These are phyloP conservation scores for Characodon lateralis DNA, from an alignment of 2,797 vertebrate species.

Conservation along the genomic window DNA sequence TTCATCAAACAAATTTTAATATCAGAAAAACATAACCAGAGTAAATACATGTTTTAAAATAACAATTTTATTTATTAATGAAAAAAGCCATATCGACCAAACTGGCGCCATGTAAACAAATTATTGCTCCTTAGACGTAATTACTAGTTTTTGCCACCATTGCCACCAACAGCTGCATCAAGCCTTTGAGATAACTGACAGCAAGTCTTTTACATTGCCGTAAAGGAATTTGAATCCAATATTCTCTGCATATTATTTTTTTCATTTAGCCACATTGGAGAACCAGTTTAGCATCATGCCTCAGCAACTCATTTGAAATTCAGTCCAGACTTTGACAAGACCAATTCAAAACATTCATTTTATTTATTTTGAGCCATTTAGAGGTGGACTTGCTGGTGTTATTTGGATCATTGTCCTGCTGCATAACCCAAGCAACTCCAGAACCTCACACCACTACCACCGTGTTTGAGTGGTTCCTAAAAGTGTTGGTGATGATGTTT, in stretches of 20 bases:
- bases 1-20: neutral
- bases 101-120: neutral
- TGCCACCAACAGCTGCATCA: neutral
- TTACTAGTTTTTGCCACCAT: neutral
- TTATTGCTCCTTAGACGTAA: neutral
- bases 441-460: neutral
- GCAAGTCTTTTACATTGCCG: neutral
- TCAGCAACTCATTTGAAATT: no score
- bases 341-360: neutral
- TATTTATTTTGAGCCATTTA: neutral
- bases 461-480: neutral
- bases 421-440: no score
- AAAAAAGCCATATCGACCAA: neutral
- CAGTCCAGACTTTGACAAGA: no score
- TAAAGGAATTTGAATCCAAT: neutral
- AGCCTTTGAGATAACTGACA: neutral
- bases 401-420: no score
- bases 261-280: neutral
- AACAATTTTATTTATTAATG: neutral
- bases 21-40: neutral
- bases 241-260: neutral
- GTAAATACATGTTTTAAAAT: neutral
- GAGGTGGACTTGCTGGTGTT: no score
- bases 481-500: neutral
- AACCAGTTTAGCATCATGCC: no score